phyloP scores from a whole-genome alignment of 2,888 invertebrate genomes.

The Harmothoe impar region DNA sequence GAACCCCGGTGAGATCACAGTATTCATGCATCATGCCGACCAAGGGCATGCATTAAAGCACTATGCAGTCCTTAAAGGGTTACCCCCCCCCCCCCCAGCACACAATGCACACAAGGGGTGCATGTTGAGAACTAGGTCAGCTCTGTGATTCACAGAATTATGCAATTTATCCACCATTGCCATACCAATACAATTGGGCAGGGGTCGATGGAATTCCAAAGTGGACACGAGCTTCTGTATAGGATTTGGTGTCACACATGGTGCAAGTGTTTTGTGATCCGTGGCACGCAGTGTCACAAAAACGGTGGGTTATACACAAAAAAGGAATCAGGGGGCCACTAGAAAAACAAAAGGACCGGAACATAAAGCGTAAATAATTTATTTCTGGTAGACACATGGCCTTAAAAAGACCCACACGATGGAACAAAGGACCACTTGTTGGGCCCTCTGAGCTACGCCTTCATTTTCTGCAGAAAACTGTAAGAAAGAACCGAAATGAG shows the following conservation, averaged over 20 bases:
- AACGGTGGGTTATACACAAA: not conserved
- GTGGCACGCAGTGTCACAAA: not conserved
- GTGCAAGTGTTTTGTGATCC: not conserved
- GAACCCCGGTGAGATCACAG: too few relatives aligned
- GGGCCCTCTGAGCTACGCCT: not conserved
- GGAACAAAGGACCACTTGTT: slow-evolving; percentile 25
- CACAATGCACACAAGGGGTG: not conserved
- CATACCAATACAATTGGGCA: not conserved
- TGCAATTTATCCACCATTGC: not conserved
- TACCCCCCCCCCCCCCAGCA: not conserved
- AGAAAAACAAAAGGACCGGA: not conserved
- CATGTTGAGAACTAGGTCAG: not conserved
- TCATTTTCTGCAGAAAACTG: not conserved
- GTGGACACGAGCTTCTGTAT: not conserved
- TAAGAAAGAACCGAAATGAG: not conserved
- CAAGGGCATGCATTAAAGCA: too few relatives aligned
- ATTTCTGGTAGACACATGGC: not conserved
- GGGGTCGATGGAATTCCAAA: not conserved
- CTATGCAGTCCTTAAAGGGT: too few relatives aligned
- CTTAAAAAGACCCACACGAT: not conserved
- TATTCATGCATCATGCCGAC: too few relatives aligned
- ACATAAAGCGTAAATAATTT: slow-evolving; percentile 5
- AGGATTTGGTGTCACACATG: not conserved
- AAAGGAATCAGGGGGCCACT: not conserved
- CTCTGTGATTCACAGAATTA: not conserved